Conservation (phyloP, 2,888 invertebrate genomes). For the Podabrus alpinus region DNA sequence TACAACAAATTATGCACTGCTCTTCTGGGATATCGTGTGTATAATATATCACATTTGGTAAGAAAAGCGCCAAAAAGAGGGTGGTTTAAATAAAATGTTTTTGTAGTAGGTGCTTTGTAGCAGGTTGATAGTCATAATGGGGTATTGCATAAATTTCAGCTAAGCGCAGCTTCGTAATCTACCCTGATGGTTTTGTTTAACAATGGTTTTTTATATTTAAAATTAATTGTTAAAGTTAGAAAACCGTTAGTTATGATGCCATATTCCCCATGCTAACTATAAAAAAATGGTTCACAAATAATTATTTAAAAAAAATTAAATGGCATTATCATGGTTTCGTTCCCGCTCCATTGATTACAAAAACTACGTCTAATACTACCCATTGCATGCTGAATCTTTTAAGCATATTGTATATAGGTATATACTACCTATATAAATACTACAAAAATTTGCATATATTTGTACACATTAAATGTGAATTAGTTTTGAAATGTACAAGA, state of each 20-base stretch:
- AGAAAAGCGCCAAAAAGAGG: not conserved
- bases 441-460: not conserved
- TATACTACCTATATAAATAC: not conserved
- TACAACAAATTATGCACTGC: not conserved
- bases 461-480: not conserved
- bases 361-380: not conserved
- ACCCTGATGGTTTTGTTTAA: not conserved
- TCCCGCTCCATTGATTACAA: not conserved
- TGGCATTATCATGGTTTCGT: not conserved
- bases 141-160: not conserved
- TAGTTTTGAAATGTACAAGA: constrained; percentile 1
- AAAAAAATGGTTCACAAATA: not conserved
- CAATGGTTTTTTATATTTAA: not conserved
- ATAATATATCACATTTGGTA: not conserved
- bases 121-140: not conserved
- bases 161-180: not conserved
- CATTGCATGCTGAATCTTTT: not conserved
- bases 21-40: not conserved
- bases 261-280: not conserved
- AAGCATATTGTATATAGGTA: not conserved
- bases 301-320: not conserved
- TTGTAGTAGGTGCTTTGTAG: not conserved
- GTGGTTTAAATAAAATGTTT: not conserved
- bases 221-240: not conserved
- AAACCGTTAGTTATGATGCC: not conserved